Evolutionary conservation across 2,797 vertebrate genomes (phyloP), one percentile per base, ranked within the genome.

Genomic region (Chaenodraco wilsoni): DNA sequence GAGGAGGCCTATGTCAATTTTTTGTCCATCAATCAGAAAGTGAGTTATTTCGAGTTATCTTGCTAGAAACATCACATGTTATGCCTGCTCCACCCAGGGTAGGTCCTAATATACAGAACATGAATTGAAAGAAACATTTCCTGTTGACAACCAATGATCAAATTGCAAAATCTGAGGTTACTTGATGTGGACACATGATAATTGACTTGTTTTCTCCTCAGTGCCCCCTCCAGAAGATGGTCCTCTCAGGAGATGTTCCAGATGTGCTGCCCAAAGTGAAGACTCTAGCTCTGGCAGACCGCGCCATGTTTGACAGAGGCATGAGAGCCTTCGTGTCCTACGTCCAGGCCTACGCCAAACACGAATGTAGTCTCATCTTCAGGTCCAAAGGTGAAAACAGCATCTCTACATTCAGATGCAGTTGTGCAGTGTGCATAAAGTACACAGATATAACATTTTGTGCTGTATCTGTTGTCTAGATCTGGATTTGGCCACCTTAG

Each of bases 11-110:
- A 99, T 0, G 15, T 99, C 70, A 94, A 64, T 46, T 99, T 99
- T 65, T 89, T 99, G 44, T 96, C 96, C n/a, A 98, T 99, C 90
- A 99, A 99, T 91, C 98, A 99, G 11, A 98, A 98, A 84, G 98
- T 98, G 62, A 86, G 92, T 19, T 4, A 3, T 5, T 14, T 16
- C 1, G 33, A 37, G 33, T 37, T 37, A 2, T 9, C 23, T 14
- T 0, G 2, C 7, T n/a, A 3, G 27, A 58, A 43, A 0, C 19
- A 16, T 23, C 27, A 19, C 9, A n/a, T 62, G n/a, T 45, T 0
- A 5, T 45, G 16, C 27, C 43, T 60, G 14, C 41, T 16, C 16
- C 16, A 9, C 17, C 5, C 8, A 1, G 6, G 1, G 1, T 48
- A n/a, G 9, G 8, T 48, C 11, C 11, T 45, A 45, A 12, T 51